phyloP scores from a whole-genome alignment of 1,140 invertebrate genomes.

The Drosophila cardini region DNA sequence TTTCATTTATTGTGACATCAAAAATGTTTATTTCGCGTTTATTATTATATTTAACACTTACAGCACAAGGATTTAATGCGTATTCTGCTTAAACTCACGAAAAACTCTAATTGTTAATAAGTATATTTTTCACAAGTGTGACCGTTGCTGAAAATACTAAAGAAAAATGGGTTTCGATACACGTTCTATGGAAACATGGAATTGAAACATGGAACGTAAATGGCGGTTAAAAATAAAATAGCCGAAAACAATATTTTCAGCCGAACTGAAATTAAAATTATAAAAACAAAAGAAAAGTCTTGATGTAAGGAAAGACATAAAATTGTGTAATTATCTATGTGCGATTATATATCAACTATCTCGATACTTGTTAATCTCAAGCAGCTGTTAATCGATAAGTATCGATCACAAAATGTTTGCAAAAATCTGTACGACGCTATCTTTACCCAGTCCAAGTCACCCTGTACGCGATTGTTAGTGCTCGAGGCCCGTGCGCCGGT shows the following conservation, averaged over 20 bases:
- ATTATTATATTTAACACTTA: conserved; percentile 11
- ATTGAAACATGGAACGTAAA: background rate
- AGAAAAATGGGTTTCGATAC: background rate
- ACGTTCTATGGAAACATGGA: background rate
- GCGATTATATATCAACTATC: too few relatives aligned
- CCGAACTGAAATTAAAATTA: too few relatives aligned
- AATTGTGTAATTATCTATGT: too few relatives aligned
- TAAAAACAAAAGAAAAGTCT: too few relatives aligned
- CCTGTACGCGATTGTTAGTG: conserved; percentile 15
- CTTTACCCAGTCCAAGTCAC: background rate
- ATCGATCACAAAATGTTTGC: too few relatives aligned
- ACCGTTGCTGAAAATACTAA: conserved; percentile 4
- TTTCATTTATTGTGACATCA: background rate
- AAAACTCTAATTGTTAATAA: conserved; percentile 22
- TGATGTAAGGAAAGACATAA: too few relatives aligned
- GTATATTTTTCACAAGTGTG: conserved; percentile 17
- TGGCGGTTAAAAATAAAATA: too few relatives aligned
- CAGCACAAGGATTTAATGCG: conserved; percentile 12
- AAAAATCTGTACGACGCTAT: conserved; percentile 5
- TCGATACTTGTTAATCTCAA: too few relatives aligned
- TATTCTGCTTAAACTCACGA: conserved; percentile 12
- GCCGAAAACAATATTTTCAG: too few relatives aligned
- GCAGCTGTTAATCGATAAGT: too few relatives aligned
- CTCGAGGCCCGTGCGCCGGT: conserved; percentile 26
- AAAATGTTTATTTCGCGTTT: background rate